Conservation (phyloP, 2,888 invertebrate species). For the Marasmarcha lunaedactyla region DNA sequence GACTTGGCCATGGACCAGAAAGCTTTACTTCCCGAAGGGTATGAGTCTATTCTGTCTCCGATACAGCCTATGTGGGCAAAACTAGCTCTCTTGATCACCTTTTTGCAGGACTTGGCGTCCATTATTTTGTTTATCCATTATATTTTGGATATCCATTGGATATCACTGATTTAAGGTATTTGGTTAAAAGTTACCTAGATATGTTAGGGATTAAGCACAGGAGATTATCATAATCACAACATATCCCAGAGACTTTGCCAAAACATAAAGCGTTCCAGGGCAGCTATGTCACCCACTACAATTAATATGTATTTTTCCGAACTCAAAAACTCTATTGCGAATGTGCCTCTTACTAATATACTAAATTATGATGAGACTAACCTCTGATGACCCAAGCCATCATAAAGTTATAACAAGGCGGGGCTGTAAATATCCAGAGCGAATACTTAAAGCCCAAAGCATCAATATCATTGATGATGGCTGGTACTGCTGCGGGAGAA, state of each 20-base stretch:
- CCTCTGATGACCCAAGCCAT: conserved; percentile 11
- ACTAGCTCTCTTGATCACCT: no score
- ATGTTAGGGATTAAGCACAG: conserved; percentile 8
- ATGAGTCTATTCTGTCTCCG: no score
- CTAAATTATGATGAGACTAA: conserved; percentile 13
- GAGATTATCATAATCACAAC: conserved; percentile 15
- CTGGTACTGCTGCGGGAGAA: conserved; percentile 26
- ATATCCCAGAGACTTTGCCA: conserved; percentile 17
- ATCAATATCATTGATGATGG: conserved; percentile 28
- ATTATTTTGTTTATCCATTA: no score
- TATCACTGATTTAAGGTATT: no score
- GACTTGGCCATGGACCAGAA: no score
- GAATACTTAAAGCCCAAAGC: conserved; percentile 7
- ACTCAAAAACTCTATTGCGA: conserved; percentile 10
- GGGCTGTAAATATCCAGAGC: conserved; percentile 6
- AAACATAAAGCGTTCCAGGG: conserved; percentile 20
- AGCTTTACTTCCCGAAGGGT: no score
- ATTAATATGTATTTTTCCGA: conserved; percentile 15
- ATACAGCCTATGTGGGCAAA: no score
- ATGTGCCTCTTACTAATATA: conserved; percentile 6
- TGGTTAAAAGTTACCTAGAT: no score
- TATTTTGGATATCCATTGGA: no score
- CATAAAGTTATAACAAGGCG: conserved; percentile 8
- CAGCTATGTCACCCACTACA: conserved; percentile 13
- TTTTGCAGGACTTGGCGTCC: no score